phyloP scores from a whole-genome alignment of 1,140 invertebrate species.

The Drosophila biarmipes region DNA sequence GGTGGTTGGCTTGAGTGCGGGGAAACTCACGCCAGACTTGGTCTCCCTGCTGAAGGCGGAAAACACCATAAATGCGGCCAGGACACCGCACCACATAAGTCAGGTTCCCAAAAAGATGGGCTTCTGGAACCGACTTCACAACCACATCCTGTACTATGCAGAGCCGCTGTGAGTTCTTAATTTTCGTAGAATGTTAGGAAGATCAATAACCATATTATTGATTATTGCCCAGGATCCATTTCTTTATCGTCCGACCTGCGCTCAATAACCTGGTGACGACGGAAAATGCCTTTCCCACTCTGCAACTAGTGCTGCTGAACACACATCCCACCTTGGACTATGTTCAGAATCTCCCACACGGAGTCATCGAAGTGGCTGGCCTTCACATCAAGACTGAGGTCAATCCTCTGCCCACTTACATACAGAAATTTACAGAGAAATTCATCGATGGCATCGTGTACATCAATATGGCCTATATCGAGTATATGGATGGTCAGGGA shows the following conservation, averaged over 20 bases:
- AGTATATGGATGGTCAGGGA: slow-evolving; percentile 24
- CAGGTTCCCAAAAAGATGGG: slow-evolving; percentile 49
- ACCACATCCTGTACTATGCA: slow-evolving; percentile 53
- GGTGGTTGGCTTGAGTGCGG: slow-evolving; percentile 61
- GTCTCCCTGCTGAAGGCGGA: slow-evolving; percentile 38
- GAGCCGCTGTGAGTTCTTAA: slow-evolving; percentile 55
- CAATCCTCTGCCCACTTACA: slow-evolving; percentile 38
- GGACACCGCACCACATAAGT: slow-evolving; percentile 51
- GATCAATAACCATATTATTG: no score
- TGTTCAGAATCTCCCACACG: slow-evolving; percentile 84
- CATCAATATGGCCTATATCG: slow-evolving; percentile 63
- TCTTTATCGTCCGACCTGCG: slow-evolving; percentile 10
- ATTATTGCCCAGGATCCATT: slow-evolving; percentile 17
- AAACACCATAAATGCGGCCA: slow-evolving; percentile 58
- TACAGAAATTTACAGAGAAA: slow-evolving; percentile 56
- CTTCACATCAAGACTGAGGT: slow-evolving; percentile 81
- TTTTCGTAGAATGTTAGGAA: background rate
- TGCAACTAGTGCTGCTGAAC: slow-evolving; percentile 84
- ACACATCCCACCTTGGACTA: slow-evolving; percentile 84
- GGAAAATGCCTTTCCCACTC: slow-evolving; percentile 7
- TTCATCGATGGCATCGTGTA: slow-evolving; percentile 70
- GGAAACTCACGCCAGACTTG: slow-evolving; percentile 50
- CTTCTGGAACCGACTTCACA: slow-evolving; percentile 68
- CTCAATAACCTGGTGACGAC: slow-evolving; percentile 1
- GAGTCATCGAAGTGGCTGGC: slow-evolving; percentile 86